Percentiles rank a stretch among this genome's conserved stretches.
Evolutionary conservation across 2,797 vertebrate genomes (phyloP).

Genomic region (Vireo griseus): DNA sequence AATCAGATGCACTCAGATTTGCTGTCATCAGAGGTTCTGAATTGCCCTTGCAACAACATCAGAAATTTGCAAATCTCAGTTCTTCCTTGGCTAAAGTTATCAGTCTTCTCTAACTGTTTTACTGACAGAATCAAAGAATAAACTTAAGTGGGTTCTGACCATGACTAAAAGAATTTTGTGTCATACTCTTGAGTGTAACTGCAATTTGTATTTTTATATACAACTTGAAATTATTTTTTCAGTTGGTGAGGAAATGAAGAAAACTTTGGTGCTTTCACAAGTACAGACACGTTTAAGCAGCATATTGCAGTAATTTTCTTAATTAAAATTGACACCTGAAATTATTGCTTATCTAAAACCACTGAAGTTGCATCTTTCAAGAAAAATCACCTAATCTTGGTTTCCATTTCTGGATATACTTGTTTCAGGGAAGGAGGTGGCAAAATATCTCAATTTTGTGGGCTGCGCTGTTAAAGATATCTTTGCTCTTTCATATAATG

Average conservation of each 20-base stretch:
- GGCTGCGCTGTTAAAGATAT: neutral
- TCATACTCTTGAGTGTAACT: neutral
- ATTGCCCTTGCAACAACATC: neutral
- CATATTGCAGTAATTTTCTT: neutral
- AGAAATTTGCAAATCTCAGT: neutral
- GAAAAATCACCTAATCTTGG: neutral
- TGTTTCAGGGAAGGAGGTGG: neutral
- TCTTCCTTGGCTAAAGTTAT: neutral
- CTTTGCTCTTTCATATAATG: neutral
- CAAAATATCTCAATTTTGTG: neutral
- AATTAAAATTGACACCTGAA: neutral
- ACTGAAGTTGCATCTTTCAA: neutral
- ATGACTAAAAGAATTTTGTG: neutral
- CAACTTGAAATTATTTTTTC: neutral
- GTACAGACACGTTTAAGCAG: neutral
- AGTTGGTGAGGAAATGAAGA: neutral
- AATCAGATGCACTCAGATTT: constrained; percentile 14
- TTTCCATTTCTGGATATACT: neutral
- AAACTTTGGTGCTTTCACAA: neutral
- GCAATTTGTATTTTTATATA: neutral
- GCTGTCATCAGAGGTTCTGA: neutral
- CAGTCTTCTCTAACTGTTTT: neutral
- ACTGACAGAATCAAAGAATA: neutral
- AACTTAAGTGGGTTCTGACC: neutral
- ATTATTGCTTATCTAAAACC: neutral